Evolutionary conservation across 2,113 vertebrate genomes (phyloP), one percentile per base, ranked within the genome.

Genomic region (Formicarius rufipectus): DNA sequence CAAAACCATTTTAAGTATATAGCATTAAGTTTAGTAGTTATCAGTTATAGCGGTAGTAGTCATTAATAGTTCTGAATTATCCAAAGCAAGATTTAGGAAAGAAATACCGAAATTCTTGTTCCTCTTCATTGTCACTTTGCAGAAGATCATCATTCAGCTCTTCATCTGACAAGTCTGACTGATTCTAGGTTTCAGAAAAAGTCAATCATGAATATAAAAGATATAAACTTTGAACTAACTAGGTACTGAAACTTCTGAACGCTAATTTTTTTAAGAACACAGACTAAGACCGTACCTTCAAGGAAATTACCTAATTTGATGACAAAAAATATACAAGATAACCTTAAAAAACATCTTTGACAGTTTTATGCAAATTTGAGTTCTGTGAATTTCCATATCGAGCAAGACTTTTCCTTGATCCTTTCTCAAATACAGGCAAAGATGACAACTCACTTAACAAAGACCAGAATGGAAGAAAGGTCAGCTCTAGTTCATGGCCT

Each of bases 111-210:
- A 98, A 98, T 87, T 97, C 96, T 85, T 95, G 97, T 47, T 98
- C 98, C 18, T 99, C 99, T 95, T 99, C 99, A 40, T 99, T 99
- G 88, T 99, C 99, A 95, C 99, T 99, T 92, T 99, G 99, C 85
- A 99, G 97, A 93, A 99, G 99, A 97, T 99, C 99, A 88, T 99
- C 99, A 52, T 99, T 99, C 42, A 99, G 97, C 90, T 99, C 99
- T 96, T 99, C 99, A 96, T 99, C 99, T 39, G 99, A 99, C 76
- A 98, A 96, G 97, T 99, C 99, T 50, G 99, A 99, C 16, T 99
- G 98, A 97, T 99, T 99, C 99, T 99, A 95, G 94, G 90, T 96
- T 91, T 90, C 33, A 89, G 77, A 96, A 93, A 93, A 96, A 95
- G 39, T 33, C 37, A 90, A 59, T 94, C 78, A 92, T 89, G 6